Evolutionary conservation across 2,797 vertebrate species (phyloP).

Genomic region (Hypotaenidia philippensis): DNA sequence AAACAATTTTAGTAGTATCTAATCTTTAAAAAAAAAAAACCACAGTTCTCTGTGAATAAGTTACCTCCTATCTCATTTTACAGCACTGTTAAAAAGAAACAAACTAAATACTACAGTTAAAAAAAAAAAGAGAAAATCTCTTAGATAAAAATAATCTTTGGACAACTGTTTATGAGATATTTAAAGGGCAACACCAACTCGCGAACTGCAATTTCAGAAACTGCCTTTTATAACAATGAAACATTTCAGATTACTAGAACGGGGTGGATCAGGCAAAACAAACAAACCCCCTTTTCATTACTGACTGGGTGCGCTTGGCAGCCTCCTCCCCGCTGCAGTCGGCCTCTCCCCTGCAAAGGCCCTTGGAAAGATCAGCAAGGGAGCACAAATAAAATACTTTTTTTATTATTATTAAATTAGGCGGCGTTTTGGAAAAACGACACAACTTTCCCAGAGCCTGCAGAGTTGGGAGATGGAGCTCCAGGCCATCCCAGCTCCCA

Average conservation of each 20-base stretch:
- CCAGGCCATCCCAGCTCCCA: background rate
- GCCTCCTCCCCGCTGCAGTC: background rate
- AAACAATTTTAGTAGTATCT: background rate
- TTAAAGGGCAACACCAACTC: background rate
- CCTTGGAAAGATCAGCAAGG: background rate
- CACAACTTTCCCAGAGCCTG: background rate
- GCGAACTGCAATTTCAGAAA: background rate
- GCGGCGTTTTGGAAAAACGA: fast-evolving
- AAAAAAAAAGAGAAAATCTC: background rate
- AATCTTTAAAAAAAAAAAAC: background rate
- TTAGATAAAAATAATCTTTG: background rate
- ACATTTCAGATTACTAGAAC: background rate
- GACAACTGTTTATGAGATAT: background rate
- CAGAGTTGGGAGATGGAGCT: background rate
- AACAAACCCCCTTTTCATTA: background rate
- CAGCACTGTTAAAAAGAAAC: background rate
- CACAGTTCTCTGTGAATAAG: background rate
- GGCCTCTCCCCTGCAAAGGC: background rate
- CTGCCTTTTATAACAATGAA: background rate
- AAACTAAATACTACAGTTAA: background rate
- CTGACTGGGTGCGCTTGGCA: background rate
- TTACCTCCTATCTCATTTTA: background rate
- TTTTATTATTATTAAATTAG: too few relatives aligned
- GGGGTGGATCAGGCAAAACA: constrained; percentile 19
- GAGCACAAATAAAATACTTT: background rate